Evolutionary conservation across 1,140 invertebrate genomes (phyloP).

Genomic region (Sarcophaga peregrina): DNA sequence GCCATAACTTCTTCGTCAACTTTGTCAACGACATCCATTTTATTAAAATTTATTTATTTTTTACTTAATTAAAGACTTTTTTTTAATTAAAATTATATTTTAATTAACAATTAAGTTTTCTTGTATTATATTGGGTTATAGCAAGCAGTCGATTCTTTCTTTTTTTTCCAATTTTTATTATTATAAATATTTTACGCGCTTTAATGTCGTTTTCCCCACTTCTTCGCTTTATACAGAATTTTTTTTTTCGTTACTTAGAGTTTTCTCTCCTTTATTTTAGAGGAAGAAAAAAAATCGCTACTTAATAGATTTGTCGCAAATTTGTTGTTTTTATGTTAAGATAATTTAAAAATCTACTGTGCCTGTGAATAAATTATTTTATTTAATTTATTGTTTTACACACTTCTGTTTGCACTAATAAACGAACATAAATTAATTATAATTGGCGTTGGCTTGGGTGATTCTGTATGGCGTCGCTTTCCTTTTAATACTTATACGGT

Average conservation of each 20-base stretch:
- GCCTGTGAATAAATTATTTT: neutral
- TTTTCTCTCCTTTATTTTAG: neutral
- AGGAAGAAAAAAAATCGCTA: neutral
- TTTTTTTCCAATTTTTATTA: no score
- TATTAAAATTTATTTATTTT: slow-evolving; percentile 28
- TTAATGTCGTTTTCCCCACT: slow-evolving; percentile 11
- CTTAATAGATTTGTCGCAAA: neutral
- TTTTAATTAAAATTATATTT: neutral
- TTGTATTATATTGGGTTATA: neutral
- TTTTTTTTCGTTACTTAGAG: slow-evolving; percentile 13
- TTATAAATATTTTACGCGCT: slow-evolving; percentile 16
- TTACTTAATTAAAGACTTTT: no score
- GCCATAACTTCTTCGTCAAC: slow-evolving; percentile 38
- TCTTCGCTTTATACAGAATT: slow-evolving; percentile 42
- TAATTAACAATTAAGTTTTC: neutral
- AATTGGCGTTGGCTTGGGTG: slow-evolving; percentile 11
- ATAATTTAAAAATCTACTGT: neutral
- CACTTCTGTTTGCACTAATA: neutral
- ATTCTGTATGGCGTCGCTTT: neutral
- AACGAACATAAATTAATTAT: neutral
- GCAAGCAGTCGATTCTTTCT: neutral
- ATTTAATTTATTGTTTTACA: neutral
- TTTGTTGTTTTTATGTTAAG: no score
- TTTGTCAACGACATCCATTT: slow-evolving; percentile 20
- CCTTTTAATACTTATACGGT: neutral